Evolutionary conservation across 35 echinoderm and acorn worm species (phyloP).

Genomic region (Apostichopus californicus): DNA sequence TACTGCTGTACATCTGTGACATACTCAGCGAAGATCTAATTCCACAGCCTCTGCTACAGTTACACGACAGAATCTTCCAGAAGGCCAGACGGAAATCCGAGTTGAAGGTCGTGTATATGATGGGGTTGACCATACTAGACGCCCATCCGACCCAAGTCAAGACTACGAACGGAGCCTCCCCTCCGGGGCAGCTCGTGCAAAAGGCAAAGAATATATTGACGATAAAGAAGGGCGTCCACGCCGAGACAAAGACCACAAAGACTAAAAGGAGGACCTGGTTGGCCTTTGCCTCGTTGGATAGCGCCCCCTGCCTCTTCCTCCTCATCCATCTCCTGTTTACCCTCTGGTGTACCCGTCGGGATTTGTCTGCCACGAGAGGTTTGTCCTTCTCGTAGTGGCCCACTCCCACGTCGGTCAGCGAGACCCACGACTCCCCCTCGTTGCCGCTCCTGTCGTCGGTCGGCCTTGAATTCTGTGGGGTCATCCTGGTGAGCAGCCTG

Average conservation of each 20-base stretch:
- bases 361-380: background rate
- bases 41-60: background rate
- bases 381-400: background rate
- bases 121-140: conserved; percentile 81
- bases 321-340: background rate
- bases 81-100: conserved; percentile 71
- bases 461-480: background rate
- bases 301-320: background rate
- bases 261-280: conserved; percentile 82
- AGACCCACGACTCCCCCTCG: background rate
- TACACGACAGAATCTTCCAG: conserved; percentile 57
- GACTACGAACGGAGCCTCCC: conserved; percentile 35
- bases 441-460: background rate
- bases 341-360: background rate
- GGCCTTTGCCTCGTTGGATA: conserved; percentile 68
- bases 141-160: conserved; percentile 87
- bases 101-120: conserved; percentile 91
- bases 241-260: conserved; percentile 75
- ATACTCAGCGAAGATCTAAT: background rate
- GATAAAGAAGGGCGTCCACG: conserved; percentile 89
- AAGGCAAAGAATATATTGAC: conserved; percentile 61
- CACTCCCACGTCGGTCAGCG: background rate
- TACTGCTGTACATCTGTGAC: background rate
- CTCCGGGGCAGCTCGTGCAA: conserved; percentile 25
- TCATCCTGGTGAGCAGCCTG: background rate